phyloP scores from a whole-genome alignment of 1,140 invertebrate species.

The Drosophila varians region DNA sequence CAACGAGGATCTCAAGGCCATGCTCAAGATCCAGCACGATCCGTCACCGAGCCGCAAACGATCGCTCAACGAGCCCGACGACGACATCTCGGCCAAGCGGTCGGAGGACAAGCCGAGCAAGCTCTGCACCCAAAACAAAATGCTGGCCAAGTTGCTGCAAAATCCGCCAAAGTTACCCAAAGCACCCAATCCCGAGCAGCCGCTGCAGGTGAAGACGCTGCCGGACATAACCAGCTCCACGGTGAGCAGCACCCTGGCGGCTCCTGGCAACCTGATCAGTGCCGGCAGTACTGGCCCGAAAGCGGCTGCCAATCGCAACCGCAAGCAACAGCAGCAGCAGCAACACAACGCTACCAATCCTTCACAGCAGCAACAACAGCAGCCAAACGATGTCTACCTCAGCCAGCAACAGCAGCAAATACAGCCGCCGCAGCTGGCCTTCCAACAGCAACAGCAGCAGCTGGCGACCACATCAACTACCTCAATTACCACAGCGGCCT shows the following conservation, averaged over 20 bases:
- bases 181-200: constrained; percentile 88
- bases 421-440: constrained; percentile 61
- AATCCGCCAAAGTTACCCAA: constrained; percentile 87
- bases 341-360: constrained; percentile 55
- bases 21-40: constrained; percentile 85
- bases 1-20: constrained; percentile 81
- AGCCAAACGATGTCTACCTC: constrained; percentile 86
- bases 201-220: constrained; percentile 85
- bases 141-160: constrained; percentile 92
- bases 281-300: constrained; percentile 64
- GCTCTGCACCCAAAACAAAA: constrained; percentile 92
- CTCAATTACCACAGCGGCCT: constrained; percentile 74
- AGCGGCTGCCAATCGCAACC: constrained; percentile 59
- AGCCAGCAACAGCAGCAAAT: constrained; percentile 81
- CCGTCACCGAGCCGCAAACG: constrained; percentile 86
- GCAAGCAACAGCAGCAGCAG: constrained; percentile 74
- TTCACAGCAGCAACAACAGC: constrained; percentile 58
- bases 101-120: constrained; percentile 86
- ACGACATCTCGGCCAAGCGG: constrained; percentile 85
- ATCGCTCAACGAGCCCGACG: constrained; percentile 87
- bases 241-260: constrained; percentile 58
- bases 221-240: constrained; percentile 86
- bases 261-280: constrained; percentile 67
- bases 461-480: constrained; percentile 78
- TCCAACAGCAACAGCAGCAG: constrained; percentile 66